These are phyloP conservation scores for Thecophora atra DNA, from an alignment of 2,888 invertebrate genomes.

Conservation along the genomic window DNA sequence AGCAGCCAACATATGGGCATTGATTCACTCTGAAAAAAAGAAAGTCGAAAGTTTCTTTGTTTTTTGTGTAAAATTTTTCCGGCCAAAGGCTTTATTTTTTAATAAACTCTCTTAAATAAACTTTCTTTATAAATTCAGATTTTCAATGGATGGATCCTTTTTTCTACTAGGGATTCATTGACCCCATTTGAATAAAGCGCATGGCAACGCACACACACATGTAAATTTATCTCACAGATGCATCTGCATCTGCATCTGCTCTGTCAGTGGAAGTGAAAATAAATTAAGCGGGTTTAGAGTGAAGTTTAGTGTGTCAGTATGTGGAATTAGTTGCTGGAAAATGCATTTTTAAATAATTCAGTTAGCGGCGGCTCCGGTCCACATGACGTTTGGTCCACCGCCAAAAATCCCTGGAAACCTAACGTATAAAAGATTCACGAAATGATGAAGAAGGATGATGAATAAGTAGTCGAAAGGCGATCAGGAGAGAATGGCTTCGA, in stretches of 20 bases:
- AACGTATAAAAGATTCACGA: too few species aligned
- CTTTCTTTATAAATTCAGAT: neutral
- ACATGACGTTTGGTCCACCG: neutral
- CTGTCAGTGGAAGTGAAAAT: neutral
- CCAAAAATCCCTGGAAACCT: too few species aligned
- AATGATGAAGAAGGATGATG: too few species aligned
- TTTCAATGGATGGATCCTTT: neutral
- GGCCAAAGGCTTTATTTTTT: too few species aligned
- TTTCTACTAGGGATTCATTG: too few species aligned
- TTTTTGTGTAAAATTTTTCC: neutral
- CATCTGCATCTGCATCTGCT: neutral
- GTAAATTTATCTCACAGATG: neutral
- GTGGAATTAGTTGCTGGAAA: slow-evolving; percentile 18
- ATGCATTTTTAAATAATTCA: slow-evolving; percentile 5
- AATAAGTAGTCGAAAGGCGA: too few species aligned
- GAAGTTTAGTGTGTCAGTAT: neutral
- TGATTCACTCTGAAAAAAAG: too few species aligned
- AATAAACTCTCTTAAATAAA: too few species aligned
- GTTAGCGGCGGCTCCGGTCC: neutral
- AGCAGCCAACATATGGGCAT: neutral
- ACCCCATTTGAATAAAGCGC: neutral
- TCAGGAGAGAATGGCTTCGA: too few species aligned
- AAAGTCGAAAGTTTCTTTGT: too few species aligned
- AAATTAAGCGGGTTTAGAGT: neutral
- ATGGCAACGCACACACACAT: neutral